Evolutionary conservation across 92 coral and sea anemone genomes (phyloP).

Genomic region (Parazoanthus darwini): DNA sequence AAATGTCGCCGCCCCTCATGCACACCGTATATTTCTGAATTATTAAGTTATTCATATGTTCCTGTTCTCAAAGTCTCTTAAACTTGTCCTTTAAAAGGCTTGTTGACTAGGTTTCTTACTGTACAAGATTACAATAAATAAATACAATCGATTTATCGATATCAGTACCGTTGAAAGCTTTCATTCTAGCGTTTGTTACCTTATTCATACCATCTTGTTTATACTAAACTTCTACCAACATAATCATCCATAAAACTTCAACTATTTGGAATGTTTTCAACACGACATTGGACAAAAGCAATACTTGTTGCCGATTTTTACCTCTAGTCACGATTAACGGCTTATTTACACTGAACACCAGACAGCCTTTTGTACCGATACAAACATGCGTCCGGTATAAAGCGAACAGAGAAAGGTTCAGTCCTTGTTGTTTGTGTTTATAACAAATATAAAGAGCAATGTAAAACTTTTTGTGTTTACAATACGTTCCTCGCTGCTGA

Average conservation of each 20-base stretch:
- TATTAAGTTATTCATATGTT: not conserved
- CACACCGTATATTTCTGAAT: not conserved
- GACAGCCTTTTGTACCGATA: no score
- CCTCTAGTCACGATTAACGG: no score
- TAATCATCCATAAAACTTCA: not conserved
- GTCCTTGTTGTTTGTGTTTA: no score
- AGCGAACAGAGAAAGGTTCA: no score
- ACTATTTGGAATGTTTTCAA: no score
- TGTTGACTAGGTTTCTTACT: slow-evolving; percentile 20
- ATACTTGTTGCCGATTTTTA: no score
- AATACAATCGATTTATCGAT: slow-evolving; percentile 39
- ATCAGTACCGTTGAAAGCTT: not conserved
- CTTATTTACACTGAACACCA: no score
- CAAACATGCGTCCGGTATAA: no score
- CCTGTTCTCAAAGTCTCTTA: not conserved
- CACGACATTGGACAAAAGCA: not conserved
- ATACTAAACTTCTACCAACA: slow-evolving; percentile 24
- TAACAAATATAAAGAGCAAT: no score
- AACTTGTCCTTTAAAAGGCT: not conserved
- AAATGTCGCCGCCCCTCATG: slow-evolving; percentile 11
- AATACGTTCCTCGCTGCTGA: no score
- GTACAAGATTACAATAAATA: slow-evolving; percentile 15
- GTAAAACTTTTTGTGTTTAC: no score
- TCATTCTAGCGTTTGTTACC: not conserved
- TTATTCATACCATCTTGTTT: slow-evolving; percentile 1